Conservation (phyloP, 2,888 invertebrate genomes). For the Neoascia interrupta region DNA sequence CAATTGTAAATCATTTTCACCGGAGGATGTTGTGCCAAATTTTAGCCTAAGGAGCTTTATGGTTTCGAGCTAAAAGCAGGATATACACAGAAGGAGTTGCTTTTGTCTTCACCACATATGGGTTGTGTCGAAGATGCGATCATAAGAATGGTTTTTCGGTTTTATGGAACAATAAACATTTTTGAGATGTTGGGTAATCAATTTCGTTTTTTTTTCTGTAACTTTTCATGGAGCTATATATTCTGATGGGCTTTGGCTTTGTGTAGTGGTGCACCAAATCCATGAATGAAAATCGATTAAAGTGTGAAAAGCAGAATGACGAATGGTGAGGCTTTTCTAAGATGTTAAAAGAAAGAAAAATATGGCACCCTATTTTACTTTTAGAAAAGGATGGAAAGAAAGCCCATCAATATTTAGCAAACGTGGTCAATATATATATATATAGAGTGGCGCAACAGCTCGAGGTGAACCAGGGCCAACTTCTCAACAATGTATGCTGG, state of each 20-base stretch:
- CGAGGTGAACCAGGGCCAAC: too few species aligned
- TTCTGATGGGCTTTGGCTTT: constrained; percentile 16
- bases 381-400: too few species aligned
- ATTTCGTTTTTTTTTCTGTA: constrained; percentile 1
- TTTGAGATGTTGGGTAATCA: constrained; percentile 33
- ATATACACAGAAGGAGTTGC: constrained; percentile 21
- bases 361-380: too few species aligned
- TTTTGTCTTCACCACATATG: constrained; percentile 7
- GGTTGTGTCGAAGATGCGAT: constrained; percentile 19
- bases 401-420: too few species aligned
- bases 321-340: too few species aligned
- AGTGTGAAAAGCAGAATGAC: too few species aligned
- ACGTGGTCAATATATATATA: too few species aligned
- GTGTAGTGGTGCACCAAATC: constrained; percentile 15
- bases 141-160: constrained; percentile 45
- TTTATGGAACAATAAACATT: constrained; percentile 52
- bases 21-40: constrained; percentile 49
- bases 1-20: constrained; percentile 67
- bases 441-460: too few species aligned
- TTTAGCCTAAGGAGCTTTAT: constrained; percentile 41
- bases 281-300: constrained; percentile 14
- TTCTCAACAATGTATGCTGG: too few species aligned
- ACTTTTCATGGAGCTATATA: not conserved
- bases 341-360: too few species aligned
- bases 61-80: constrained; percentile 44